A percentile compares a stretch with the other conserved stretches of the same genome.
phyloP scores from a whole-genome alignment of 2,113 vertebrate genomes.

The Erythrocebus patas region DNA sequence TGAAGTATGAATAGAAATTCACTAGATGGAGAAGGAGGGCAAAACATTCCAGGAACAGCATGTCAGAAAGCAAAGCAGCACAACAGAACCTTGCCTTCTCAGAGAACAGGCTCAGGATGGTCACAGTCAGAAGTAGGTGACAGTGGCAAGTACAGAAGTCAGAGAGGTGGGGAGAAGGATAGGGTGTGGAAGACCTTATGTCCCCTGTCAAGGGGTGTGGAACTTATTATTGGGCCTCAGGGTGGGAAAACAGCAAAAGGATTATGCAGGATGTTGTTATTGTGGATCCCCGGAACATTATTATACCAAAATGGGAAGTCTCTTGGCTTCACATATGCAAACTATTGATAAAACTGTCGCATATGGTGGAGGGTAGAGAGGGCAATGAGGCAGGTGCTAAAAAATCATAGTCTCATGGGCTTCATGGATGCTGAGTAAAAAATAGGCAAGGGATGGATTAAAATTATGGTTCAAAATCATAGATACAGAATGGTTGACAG shows the following conservation, averaged over 20 bases:
- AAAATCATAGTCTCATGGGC: neutral
- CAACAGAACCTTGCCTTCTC: neutral
- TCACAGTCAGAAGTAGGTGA: neutral
- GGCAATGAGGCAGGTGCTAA: neutral
- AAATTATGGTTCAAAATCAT: constrained; percentile 31
- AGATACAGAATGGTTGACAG: constrained; percentile 27
- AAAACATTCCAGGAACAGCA: neutral
- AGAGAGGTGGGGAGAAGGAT: neutral
- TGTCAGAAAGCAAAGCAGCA: neutral
- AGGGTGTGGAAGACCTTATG: neutral
- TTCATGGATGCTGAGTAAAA: neutral
- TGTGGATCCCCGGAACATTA: neutral
- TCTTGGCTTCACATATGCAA: neutral
- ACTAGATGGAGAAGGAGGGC: neutral
- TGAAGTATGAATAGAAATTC: neutral
- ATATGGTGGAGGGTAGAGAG: neutral
- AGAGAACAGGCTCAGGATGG: neutral
- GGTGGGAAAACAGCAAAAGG: neutral
- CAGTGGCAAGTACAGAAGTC: neutral
- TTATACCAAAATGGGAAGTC: neutral
- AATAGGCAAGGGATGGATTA: constrained; percentile 16
- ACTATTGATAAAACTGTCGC: neutral
- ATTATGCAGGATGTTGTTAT: neutral
- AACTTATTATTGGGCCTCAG: neutral
- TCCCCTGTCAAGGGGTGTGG: neutral